These are phyloP conservation scores for Caenorhabditis macrosperma DNA, from an alignment of 2,888 invertebrate species.

Conservation along the genomic window DNA sequence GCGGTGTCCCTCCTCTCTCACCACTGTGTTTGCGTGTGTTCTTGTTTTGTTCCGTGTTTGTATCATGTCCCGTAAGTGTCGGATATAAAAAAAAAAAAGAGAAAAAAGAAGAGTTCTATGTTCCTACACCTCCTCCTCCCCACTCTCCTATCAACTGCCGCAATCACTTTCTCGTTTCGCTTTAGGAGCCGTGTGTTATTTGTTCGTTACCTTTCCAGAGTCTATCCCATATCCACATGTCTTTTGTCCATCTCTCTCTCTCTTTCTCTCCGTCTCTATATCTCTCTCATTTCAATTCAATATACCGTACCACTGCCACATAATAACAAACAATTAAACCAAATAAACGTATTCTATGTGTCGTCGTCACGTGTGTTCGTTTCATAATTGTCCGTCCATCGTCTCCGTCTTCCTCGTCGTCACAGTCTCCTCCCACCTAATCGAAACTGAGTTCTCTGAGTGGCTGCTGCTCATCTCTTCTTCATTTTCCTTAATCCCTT, in stretches of 20 bases:
- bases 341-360: slow-evolving; percentile 34
- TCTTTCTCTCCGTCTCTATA: slow-evolving; percentile 29
- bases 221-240: slow-evolving; percentile 20
- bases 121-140: slow-evolving; percentile 9
- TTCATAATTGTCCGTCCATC: not conserved
- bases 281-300: slow-evolving; percentile 28
- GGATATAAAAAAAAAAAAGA: slow-evolving; percentile 3
- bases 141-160: slow-evolving; percentile 20
- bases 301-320: slow-evolving; percentile 55
- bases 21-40: slow-evolving; percentile 45
- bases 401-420: slow-evolving; percentile 13
- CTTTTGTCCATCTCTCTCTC: slow-evolving; percentile 19
- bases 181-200: slow-evolving; percentile 16
- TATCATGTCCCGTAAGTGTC: slow-evolving; percentile 43
- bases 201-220: slow-evolving; percentile 7
- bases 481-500: slow-evolving; percentile 29
- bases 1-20: not conserved
- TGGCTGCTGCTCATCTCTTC: no score
- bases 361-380: not conserved
- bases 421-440: not conserved
- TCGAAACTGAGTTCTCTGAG: slow-evolving; percentile 3
- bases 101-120: slow-evolving; percentile 5
- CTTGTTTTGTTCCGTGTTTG: slow-evolving; percentile 48
- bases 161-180: slow-evolving; percentile 37
- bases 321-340: slow-evolving; percentile 33